These are phyloP conservation scores for Chamaetylas fuelleborni DNA, from an alignment of 2,113 vertebrate genomes.

Conservation along the genomic window DNA sequence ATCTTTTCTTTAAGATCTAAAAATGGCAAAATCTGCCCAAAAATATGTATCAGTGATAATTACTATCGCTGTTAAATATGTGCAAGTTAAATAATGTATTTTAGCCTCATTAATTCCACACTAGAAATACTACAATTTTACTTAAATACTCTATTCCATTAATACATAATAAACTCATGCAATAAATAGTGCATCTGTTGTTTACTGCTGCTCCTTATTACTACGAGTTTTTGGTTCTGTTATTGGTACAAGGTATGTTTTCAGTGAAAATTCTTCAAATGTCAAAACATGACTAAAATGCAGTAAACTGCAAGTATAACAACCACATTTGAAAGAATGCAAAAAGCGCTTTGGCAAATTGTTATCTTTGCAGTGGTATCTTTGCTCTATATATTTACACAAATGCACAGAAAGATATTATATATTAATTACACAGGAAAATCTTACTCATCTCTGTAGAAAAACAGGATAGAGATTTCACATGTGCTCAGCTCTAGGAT, in stretches of 20 bases:
- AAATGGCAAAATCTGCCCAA: not conserved
- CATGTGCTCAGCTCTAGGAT: slow-evolving; percentile 55
- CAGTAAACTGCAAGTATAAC: slow-evolving; percentile 3
- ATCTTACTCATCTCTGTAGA: slow-evolving; percentile 79
- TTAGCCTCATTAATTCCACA: not conserved
- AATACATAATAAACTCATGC: not conserved
- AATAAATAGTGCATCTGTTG: not conserved
- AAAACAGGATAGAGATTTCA: slow-evolving; percentile 73
- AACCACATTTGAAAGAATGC: slow-evolving; percentile 29
- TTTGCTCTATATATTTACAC: slow-evolving; percentile 48
- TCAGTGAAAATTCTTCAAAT: slow-evolving; percentile 13
- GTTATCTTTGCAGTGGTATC: slow-evolving; percentile 30
- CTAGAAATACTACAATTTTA: not conserved
- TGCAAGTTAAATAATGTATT: not conserved
- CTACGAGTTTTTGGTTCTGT: not conserved
- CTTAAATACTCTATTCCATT: not conserved
- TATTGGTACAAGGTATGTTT: slow-evolving; percentile 1
- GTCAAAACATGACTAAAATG: slow-evolving; percentile 23
- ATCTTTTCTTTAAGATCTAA: not conserved
- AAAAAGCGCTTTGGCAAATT: not conserved
- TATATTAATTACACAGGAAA: slow-evolving; percentile 74
- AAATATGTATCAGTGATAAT: not conserved
- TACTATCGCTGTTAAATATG: not conserved
- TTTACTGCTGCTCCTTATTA: not conserved
- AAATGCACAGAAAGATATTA: slow-evolving; percentile 53